Percentiles rank a stretch among this genome's conserved stretches.
phyloP scores from a whole-genome alignment of 2,113 vertebrate genomes.

The Rhinopithecus roxellana region DNA sequence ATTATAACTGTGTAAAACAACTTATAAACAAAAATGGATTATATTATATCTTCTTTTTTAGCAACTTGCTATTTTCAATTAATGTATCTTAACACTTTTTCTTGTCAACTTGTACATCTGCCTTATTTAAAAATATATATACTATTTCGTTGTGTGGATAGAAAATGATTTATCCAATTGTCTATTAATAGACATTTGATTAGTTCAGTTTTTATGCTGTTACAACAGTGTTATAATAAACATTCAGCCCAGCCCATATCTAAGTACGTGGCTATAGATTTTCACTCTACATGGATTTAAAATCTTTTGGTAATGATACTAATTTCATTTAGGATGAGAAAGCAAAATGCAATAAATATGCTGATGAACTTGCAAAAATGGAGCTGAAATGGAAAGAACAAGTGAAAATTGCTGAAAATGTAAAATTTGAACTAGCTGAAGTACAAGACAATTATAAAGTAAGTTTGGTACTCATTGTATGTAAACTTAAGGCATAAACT shows the following conservation, averaged over 20 bases:
- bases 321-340: conserved; percentile 91
- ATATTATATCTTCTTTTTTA: neutral
- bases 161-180: neutral
- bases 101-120: neutral
- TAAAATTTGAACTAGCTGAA: conserved; percentile 91
- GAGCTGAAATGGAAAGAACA: conserved; percentile 97
- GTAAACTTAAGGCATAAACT: neutral
- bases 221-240: neutral
- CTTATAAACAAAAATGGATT: conserved; percentile 35
- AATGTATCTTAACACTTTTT: neutral
- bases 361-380: conserved; percentile 94
- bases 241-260: neutral
- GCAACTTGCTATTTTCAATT: neutral
- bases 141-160: neutral
- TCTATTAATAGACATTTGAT: neutral
- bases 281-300: conserved; percentile 20
- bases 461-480: conserved; percentile 65
- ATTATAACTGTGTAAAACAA: neutral
- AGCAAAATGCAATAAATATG: conserved; percentile 91
- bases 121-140: neutral
- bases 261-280: neutral
- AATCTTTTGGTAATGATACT: conserved; percentile 46
- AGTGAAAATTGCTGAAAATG: conserved; percentile 90
- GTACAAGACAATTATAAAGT: conserved; percentile 95
- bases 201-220: conserved; percentile 4